Base-by-base conservation (phyloP, 2,888 invertebrate genomes). In the Hirtodrosophila trivittata region DNA sequence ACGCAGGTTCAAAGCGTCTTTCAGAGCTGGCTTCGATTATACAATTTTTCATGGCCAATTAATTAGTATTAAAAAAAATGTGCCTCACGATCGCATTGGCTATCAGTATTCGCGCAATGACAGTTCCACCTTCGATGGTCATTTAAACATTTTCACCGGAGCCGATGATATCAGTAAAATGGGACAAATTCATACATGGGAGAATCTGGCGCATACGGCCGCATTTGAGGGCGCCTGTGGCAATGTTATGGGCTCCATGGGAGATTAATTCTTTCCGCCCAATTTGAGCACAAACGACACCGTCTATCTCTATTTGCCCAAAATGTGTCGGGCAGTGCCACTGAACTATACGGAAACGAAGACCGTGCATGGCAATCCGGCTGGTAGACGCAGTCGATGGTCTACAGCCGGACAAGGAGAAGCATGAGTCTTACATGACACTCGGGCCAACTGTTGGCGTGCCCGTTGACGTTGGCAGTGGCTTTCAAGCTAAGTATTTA, bases 21-120 rank as follows among this genome's bases (percentile, higher is more conserved):
- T 3, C 14, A 0, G 43, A 69, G 2, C 83, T 97, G 6, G 92
- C 97, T 43, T 92, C 93, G 5, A 81, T 95, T n/a, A n/a, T n/a
- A n/a, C n/a, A n/a, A n/a, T n/a, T n/a, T n/a, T n/a, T n/a, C n/a
- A n/a, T 59, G 94, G 94, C 0, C 92, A 91, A 67, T 90, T 91
- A 45, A 55, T 94, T 1, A 93, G 93, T 0, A 89, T 92, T n/a
- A n/a, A n/a, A 0, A 90, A 91, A 0, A 91, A 92, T 0, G 92
- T 93, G 0, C 93, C 93, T 0, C 93, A 93, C 63, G 96, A 96
- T 87, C 93, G 93, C 72, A 95, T 97, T 86, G 97, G 95, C 9
- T 95, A 96, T 93, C 96, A 97, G 90, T 97, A 96, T 82, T 91
- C 89, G 95, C 93, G 96, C 81, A 97, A 97, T 87, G 94, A 94